Percentiles rank a stretch among this genome's conserved stretches.
Conservation (phyloP, 2,888 invertebrate genomes). For the Eucera pruinosa region DNA sequence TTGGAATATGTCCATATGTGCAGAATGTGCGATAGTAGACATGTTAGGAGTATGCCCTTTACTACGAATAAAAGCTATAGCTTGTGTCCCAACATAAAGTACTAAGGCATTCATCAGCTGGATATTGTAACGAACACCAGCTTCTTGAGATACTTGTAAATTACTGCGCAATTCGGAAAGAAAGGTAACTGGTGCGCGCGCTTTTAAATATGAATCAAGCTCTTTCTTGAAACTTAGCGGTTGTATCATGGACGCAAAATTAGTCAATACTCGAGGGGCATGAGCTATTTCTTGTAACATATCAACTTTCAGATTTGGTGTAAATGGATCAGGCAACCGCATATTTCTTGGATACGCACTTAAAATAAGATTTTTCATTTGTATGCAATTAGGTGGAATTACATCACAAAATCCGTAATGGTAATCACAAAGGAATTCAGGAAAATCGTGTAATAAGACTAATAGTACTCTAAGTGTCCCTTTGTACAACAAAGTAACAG, state of each 20-base stretch:
- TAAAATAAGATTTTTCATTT: constrained; percentile 98
- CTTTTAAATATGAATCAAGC: constrained; percentile 97
- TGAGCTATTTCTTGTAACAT: constrained; percentile 94
- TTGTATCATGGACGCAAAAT: constrained; percentile 94
- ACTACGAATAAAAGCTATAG: constrained; percentile 95
- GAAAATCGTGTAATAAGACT: constrained; percentile 98
- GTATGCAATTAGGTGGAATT: constrained; percentile 99
- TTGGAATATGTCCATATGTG: constrained; percentile 99
- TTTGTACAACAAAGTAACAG: constrained; percentile 97
- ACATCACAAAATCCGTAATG: constrained; percentile 99
- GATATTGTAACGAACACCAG: constrained; percentile 97
- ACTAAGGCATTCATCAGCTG: constrained; percentile 98
- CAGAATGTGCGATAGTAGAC: constrained; percentile 98
- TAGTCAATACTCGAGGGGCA: constrained; percentile 95
- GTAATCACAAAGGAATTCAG: constrained; percentile 99
- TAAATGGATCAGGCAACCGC: constrained; percentile 99
- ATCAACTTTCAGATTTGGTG: constrained; percentile 97
- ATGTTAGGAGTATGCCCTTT: constrained; percentile 97
- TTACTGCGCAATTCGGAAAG: constrained; percentile 96
- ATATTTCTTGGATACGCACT: constrained; percentile 99
- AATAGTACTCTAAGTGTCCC: constrained; percentile 97
- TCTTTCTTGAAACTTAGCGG: constrained; percentile 96
- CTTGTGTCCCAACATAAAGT: constrained; percentile 98
- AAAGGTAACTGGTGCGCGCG: constrained; percentile 97
- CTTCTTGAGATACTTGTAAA: constrained; percentile 92